Evolutionary conservation across 1,140 invertebrate genomes (phyloP), one percentile per base, ranked within the genome.

Genomic region (Drosophila sechellia): DNA sequence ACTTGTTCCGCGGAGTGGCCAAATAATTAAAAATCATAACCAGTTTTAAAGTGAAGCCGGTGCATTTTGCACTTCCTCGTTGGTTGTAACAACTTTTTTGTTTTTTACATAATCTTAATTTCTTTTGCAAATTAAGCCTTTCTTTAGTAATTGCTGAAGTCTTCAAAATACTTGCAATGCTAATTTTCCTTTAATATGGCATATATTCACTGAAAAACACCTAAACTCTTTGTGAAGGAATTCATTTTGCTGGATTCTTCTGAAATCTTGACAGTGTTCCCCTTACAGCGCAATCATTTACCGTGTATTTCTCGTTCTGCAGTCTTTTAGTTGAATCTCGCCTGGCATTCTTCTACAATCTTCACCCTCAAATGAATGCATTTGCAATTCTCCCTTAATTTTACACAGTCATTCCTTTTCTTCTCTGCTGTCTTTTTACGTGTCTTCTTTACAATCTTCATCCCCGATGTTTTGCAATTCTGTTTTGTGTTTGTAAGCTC

Each of bases 21-120:
- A 15, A 42, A 45, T 20, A 45, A 45, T 45, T 0, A 11, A 45
- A 45, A 11, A 11, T 20, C 4, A 43, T 35, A 35, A 49, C 48
- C 48, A 15, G 48, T 31, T 31, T 10, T 10, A 17, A 31, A 15
- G 31, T 11, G n/a, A 12, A 15, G 25, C 25, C 8, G 46, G 13
- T 48, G 48, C 48, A 31, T 49, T 49, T 49, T 4, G 25, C 15
- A 52, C 49, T 52, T 52, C 49, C 49, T 35, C 15, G 20, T 52
- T 34, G 11, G 49, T 15, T 35, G 31, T 20, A 35, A 52, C 12
- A 15, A 15, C 15, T 35, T 35, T 52, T 5, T 11, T 31, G 4
- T n/a, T 34, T 27, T 49, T 27, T 15, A n/a, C n/a, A 13, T 25
- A 25, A 46, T 20, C 20, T 13, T n/a, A 17, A 17, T 43, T 15